phyloP scores from a whole-genome alignment of 1,140 invertebrate genomes.

The Leptinotarsa lineolata region DNA sequence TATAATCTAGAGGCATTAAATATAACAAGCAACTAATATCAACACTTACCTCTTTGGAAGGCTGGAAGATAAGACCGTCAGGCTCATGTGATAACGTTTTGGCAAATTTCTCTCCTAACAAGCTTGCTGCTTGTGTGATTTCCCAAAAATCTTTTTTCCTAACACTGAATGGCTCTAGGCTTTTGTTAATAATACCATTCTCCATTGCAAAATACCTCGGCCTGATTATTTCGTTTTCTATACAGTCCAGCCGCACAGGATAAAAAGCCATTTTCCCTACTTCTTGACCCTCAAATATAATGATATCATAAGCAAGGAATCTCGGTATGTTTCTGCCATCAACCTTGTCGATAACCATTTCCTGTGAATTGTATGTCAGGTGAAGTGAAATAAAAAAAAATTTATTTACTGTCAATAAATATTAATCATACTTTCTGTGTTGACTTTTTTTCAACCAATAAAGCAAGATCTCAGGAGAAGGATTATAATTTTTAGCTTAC shows the following conservation, averaged over 20 bases:
- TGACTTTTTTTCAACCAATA: too few species aligned
- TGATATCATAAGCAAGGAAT: conserved; percentile 95
- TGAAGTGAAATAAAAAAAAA: too few species aligned
- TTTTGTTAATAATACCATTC: conserved; percentile 73
- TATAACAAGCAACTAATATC: too few species aligned
- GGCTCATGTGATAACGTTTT: conserved; percentile 89
- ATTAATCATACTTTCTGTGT: too few species aligned
- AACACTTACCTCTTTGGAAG: conserved; percentile 70
- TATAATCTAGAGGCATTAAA: too few species aligned
- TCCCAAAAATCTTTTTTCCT: conserved; percentile 90
- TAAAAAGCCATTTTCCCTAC: conserved; percentile 79
- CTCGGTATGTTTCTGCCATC: conserved; percentile 76
- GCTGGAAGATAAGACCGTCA: conserved; percentile 98
- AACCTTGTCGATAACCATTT: conserved; percentile 93
- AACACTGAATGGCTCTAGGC: conserved; percentile 85
- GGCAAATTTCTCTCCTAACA: conserved; percentile 86
- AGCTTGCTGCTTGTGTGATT: conserved; percentile 66
- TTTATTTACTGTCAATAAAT: too few species aligned
- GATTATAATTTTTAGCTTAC: too few species aligned
- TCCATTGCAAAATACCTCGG: conserved; percentile 76
- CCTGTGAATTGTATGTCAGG: conserved; percentile 58
- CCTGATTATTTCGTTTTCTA: conserved; percentile 71
- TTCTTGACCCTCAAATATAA: conserved; percentile 80
- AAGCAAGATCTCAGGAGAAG: too few species aligned
- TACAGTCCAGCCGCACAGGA: conserved; percentile 75